A percentile compares a stretch with the other conserved stretches of the same genome.
phyloP scores from a whole-genome alignment of 2,113 vertebrate genomes.

The Pithys albifrons region DNA sequence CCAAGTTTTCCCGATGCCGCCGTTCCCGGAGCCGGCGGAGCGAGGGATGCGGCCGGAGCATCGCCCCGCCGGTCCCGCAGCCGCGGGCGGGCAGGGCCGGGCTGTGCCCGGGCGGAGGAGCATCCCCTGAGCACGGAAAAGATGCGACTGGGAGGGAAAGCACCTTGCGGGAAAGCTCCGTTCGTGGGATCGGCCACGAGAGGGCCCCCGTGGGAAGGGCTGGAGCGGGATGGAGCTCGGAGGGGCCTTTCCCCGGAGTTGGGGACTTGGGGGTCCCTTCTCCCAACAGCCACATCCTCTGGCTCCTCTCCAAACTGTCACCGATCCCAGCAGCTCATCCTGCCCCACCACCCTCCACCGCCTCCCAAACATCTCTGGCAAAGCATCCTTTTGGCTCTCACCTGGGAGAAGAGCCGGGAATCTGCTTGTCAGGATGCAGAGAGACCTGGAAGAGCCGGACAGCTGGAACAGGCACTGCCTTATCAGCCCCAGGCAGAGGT shows the following conservation, averaged over 20 bases:
- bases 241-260: not conserved
- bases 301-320: rapidly evolving
- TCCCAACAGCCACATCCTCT: rapidly evolving
- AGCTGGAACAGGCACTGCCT: not conserved
- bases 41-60: not conserved
- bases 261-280: too few relatives aligned
- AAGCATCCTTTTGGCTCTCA: not conserved
- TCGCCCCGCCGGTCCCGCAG: not conserved
- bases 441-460: rapidly evolving
- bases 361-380: not conserved
- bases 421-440: not conserved
- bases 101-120: not conserved
- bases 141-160: rapidly evolving
- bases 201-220: not conserved
- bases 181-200: not conserved
- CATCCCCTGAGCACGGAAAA: rapidly evolving
- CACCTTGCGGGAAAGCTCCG: rapidly evolving
- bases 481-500: not conserved
- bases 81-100: not conserved
- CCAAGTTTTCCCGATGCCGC: rapidly evolving
- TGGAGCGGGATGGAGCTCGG: not conserved
- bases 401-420: not conserved
- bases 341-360: not conserved
- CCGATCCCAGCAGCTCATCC: not conserved
- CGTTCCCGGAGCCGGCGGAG: not conserved